Percentiles rank a stretch among this genome's conserved stretches.
phyloP scores from a whole-genome alignment of 2,888 invertebrate genomes.

The Drosophila birchii region DNA sequence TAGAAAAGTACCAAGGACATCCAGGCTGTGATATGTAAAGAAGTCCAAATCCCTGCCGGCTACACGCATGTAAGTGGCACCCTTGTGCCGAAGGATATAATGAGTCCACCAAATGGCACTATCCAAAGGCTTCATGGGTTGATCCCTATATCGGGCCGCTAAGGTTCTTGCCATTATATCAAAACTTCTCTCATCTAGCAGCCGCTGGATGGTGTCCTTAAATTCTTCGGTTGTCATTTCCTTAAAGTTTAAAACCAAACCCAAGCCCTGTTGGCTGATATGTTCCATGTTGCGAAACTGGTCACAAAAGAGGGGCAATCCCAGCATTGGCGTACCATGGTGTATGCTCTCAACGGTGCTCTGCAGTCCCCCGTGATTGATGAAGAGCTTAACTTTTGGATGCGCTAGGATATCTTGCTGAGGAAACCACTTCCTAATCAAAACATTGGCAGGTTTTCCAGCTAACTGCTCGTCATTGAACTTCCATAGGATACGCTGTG shows the following conservation, averaged over 20 bases:
- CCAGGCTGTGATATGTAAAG: constrained; percentile 19
- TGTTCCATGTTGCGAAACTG: constrained; percentile 85
- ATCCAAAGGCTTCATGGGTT: constrained; percentile 76
- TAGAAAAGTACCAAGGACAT: constrained; percentile 17
- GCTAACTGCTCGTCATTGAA: constrained; percentile 80
- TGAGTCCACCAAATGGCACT: constrained; percentile 82
- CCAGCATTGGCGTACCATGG: constrained; percentile 85
- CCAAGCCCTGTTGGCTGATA: constrained; percentile 84
- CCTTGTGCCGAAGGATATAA: constrained; percentile 81
- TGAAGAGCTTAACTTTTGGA: constrained; percentile 84
- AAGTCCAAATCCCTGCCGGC: constrained; percentile 42
- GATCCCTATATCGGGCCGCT: constrained; percentile 77
- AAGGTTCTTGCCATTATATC: constrained; percentile 45
- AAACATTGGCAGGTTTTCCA: constrained; percentile 71
- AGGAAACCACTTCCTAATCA: constrained; percentile 84
- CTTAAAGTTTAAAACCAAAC: constrained; percentile 77
- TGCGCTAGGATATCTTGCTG: constrained; percentile 85
- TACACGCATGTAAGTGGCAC: constrained; percentile 82
- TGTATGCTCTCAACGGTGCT: constrained; percentile 85
- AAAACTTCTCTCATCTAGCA: constrained; percentile 66
- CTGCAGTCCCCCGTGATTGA: constrained; percentile 85
- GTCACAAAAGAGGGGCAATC: constrained; percentile 85
- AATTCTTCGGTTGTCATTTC: constrained; percentile 79
- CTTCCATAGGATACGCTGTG: constrained; percentile 84
- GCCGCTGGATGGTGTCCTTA: constrained; percentile 12